Evolutionary conservation across 2,113 vertebrate genomes (phyloP).

Genomic region (Channa maculata): DNA sequence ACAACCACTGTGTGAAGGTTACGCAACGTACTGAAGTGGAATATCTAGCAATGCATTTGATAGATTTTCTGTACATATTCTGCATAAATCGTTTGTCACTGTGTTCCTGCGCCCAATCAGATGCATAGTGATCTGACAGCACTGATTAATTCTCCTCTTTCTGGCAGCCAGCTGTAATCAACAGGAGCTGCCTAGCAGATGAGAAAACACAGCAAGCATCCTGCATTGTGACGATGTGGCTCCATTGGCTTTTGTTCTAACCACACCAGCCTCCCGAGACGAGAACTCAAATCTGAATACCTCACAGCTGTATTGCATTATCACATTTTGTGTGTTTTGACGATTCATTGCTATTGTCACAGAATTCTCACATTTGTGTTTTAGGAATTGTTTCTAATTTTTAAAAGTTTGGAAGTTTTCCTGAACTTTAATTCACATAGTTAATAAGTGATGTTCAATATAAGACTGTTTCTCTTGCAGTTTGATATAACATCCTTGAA

Average conservation of each 20-base stretch:
- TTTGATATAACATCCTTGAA: background rate
- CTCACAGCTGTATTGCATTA: background rate
- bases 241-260: constrained; percentile 51
- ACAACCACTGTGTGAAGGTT: constrained; percentile 58
- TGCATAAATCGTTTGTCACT: constrained; percentile 50
- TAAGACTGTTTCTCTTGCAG: constrained; percentile 6
- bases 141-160: constrained; percentile 68
- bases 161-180: constrained; percentile 77
- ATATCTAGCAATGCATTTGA: constrained; percentile 38
- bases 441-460: constrained; percentile 9
- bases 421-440: background rate
- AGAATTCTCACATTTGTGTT: background rate
- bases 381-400: background rate
- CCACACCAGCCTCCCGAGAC: constrained; percentile 22
- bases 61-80: constrained; percentile 41
- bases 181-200: constrained; percentile 75
- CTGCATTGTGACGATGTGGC: constrained; percentile 61
- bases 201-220: constrained; percentile 71
- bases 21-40: constrained; percentile 34
- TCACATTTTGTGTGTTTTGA: constrained; percentile 9
- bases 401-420: background rate
- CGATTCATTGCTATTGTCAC: background rate
- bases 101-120: constrained; percentile 53
- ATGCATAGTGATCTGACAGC: constrained; percentile 66
- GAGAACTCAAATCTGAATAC: constrained; percentile 10